phyloP scores from a whole-genome alignment of 2,797 vertebrate species.

The Todus mexicanus region DNA sequence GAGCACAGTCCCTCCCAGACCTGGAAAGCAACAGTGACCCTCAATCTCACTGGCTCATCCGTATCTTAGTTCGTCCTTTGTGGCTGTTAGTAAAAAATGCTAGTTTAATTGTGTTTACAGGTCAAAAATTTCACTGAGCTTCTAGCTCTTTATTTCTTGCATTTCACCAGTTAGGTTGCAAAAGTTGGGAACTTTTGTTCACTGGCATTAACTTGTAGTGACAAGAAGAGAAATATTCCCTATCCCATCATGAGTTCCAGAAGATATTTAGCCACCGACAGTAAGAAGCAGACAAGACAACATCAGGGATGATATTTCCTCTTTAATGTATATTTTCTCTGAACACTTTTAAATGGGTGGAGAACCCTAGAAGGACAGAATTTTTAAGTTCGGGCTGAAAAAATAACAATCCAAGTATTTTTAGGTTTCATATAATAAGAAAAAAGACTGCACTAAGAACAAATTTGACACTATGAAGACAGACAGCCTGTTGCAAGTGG shows the following conservation, averaged over 20 bases:
- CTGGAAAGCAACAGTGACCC: not conserved
- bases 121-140: not conserved
- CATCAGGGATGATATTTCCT: not conserved
- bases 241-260: not conserved
- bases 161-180: not conserved
- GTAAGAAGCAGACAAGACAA: not conserved
- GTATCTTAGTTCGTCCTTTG: not conserved
- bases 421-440: not conserved
- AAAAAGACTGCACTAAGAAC: not conserved
- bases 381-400: not conserved
- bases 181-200: not conserved
- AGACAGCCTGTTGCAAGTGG: not conserved
- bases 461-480: not conserved
- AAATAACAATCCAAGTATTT: not conserved
- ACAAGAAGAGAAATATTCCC: not conserved
- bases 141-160: not conserved
- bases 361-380: not conserved
- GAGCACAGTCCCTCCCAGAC: not conserved
- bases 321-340: not conserved
- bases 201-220: not conserved
- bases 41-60: not conserved
- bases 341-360: not conserved
- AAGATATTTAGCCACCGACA: not conserved
- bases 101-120: not conserved
- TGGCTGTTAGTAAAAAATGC: not conserved